Evolutionary conservation across 2,888 invertebrate species (phyloP).

Genomic region (Orthonevra nobilis): DNA sequence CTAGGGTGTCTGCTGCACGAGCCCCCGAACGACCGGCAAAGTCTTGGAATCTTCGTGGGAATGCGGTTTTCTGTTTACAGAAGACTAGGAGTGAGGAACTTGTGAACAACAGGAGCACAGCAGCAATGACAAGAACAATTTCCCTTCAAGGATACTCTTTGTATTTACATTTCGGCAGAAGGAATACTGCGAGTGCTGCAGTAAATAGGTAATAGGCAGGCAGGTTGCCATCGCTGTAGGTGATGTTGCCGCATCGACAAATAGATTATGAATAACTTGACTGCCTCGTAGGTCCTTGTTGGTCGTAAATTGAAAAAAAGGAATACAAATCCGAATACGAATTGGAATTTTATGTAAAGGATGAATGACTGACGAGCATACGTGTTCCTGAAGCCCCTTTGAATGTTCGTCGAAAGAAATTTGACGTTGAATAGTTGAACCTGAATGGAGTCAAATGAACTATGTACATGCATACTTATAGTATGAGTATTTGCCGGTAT

Average conservation of each 20-base stretch:
- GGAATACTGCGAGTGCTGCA: no score
- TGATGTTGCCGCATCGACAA: neutral
- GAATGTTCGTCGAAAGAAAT: no score
- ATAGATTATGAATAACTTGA: constrained; percentile 34
- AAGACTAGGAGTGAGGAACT: neutral
- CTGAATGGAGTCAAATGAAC: no score
- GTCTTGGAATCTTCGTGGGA: no score
- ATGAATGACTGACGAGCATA: no score
- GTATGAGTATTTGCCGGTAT: no score
- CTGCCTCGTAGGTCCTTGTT: constrained; percentile 41
- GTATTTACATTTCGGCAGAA: neutral
- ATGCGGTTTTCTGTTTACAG: constrained; percentile 39
- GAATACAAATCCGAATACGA: constrained; percentile 6
- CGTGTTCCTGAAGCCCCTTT: no score
- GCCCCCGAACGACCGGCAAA: constrained; percentile 14
- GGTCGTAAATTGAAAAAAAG: constrained; percentile 32
- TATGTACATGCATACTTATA: no score
- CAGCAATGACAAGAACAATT: constrained; percentile 9
- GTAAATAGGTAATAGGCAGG: constrained; percentile 10
- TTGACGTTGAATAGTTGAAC: no score
- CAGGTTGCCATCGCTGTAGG: neutral
- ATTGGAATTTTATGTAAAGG: constrained; percentile 28
- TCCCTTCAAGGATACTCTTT: neutral
- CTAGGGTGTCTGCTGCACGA: neutral
- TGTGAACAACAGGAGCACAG: neutral